Evolutionary conservation across 1,140 invertebrate genomes (phyloP).

Genomic region (Penaeus chinensis): DNA sequence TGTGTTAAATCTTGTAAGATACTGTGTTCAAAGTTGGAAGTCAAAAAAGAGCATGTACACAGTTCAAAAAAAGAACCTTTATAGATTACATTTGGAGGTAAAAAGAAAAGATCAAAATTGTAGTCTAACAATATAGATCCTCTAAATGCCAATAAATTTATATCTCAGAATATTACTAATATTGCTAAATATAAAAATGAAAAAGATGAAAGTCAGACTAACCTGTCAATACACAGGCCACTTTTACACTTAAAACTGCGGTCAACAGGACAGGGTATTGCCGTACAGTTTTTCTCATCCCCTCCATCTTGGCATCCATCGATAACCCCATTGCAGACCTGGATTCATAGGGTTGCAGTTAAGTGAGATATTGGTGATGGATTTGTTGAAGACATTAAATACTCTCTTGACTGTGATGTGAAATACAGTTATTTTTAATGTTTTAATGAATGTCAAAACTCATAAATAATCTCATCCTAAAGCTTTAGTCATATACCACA

Average conservation of each 20-base stretch:
- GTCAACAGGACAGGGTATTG: constrained; percentile 49
- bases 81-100: too few relatives aligned
- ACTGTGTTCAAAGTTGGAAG: not conserved
- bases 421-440: too few relatives aligned
- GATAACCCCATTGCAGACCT: constrained; percentile 61
- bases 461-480: too few relatives aligned
- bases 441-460: too few relatives aligned
- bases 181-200: not conserved
- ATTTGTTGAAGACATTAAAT: not conserved
- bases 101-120: too few relatives aligned
- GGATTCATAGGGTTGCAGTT: not conserved
- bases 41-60: too few relatives aligned
- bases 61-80: too few relatives aligned
- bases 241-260: constrained; percentile 58
- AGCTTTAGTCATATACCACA: too few relatives aligned
- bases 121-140: too few relatives aligned
- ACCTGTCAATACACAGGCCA: constrained; percentile 60
- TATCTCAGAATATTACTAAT: not conserved
- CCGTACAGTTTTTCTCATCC: constrained; percentile 59
- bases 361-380: not conserved
- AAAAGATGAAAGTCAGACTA: constrained; percentile 9
- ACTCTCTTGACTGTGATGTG: too few relatives aligned
- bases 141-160: not conserved
- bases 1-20: not conserved
- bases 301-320: constrained; percentile 60